phyloP scores from a whole-genome alignment of 92 coral and sea anemone genomes.

The Virgularia gustaviana region DNA sequence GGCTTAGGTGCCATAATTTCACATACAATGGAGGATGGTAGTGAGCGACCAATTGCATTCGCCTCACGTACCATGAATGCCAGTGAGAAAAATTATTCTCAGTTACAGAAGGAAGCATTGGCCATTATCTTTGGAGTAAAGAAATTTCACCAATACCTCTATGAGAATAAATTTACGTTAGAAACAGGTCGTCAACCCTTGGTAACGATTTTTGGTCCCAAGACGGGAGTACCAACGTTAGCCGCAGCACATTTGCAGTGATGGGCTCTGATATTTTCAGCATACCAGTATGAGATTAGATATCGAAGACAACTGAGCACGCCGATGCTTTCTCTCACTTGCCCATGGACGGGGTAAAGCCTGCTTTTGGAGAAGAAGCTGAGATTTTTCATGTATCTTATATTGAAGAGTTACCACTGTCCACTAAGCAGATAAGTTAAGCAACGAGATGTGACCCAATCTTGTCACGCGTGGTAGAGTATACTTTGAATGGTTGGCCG shows the following conservation, averaged over 20 bases:
- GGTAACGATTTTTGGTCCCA: conserved; percentile 35
- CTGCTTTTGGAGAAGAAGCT: conserved; percentile 40
- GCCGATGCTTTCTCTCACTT: conserved; percentile 56
- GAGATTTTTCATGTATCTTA: conserved; percentile 45
- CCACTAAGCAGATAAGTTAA: conserved; percentile 42
- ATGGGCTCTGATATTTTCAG: conserved; percentile 47
- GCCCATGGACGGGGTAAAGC: conserved; percentile 4
- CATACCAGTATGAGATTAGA: conserved; percentile 46
- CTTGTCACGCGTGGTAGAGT: conserved; percentile 46
- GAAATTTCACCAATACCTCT: conserved; percentile 51
- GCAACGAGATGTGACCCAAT: conserved; percentile 60
- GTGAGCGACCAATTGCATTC: conserved; percentile 43
- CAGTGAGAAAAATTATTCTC: conserved; percentile 53
- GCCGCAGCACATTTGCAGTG: conserved; percentile 44
- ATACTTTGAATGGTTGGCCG: conserved; percentile 58
- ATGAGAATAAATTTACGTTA: conserved; percentile 40
- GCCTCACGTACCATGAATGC: conserved; percentile 40
- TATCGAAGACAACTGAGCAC: conserved; percentile 47
- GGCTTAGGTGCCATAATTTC: conserved; percentile 47
- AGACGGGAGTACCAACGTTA: conserved; percentile 18
- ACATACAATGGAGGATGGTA: conserved; percentile 32
- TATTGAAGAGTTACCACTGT: conserved; percentile 50
- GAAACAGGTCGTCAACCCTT: conserved; percentile 52
- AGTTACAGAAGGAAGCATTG: conserved; percentile 51
- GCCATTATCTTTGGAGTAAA: conserved; percentile 51